Evolutionary conservation across 1,140 invertebrate species (phyloP).

Genomic region (Pogonomyrmex californicus): DNA sequence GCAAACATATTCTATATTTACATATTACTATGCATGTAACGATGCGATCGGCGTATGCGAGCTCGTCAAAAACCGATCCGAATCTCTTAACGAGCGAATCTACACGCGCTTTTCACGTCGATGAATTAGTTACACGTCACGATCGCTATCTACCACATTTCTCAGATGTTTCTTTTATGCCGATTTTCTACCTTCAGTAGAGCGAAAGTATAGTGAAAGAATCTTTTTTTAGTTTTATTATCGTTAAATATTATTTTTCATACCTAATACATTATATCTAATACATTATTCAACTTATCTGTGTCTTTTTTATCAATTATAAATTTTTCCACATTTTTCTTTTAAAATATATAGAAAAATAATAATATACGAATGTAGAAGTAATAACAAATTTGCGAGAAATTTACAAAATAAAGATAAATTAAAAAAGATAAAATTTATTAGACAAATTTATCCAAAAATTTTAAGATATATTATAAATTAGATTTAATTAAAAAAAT

Average conservation of each 20-base stretch:
- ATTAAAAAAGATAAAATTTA: not conserved
- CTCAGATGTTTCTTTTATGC: not conserved
- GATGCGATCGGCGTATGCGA: not conserved
- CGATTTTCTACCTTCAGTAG: not conserved
- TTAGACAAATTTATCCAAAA: not conserved
- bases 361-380: not conserved
- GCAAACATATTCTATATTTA: slow-evolving; percentile 42
- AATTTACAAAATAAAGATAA: not conserved
- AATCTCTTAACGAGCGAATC: slow-evolving; percentile 11
- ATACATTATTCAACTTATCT: not conserved
- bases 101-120: not conserved
- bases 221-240: not conserved
- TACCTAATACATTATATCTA: slow-evolving; percentile 1
- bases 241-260: not conserved
- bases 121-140: not conserved
- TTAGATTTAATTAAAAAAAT: not conserved
- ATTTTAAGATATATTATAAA: not conserved
- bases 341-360: not conserved
- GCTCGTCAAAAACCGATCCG: slow-evolving; percentile 2
- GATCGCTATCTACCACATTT: not conserved
- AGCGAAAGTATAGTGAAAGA: not conserved
- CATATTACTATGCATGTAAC: slow-evolving; percentile 17
- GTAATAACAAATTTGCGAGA: not conserved
- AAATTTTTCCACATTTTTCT: not conserved
- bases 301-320: not conserved